Evolutionary conservation across 2,797 vertebrate species (phyloP), one percentile per base, ranked within the genome.

Genomic region (Argyrosomus regius): DNA sequence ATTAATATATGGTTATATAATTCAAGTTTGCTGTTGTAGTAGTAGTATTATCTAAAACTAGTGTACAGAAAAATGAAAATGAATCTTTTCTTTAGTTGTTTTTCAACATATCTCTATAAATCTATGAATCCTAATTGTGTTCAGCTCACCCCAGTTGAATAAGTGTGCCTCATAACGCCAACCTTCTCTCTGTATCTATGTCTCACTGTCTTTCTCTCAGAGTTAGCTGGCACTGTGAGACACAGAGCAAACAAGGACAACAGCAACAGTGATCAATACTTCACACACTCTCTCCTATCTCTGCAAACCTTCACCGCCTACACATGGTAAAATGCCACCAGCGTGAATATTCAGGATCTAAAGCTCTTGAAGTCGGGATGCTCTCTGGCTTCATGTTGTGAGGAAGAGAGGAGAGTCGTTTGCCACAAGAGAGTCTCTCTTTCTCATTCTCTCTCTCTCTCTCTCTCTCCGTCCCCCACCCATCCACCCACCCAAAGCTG

Each of bases 311-410:
- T 90, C 87, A 46, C 84, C 88, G 77, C 92, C 92, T 84, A 93
- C 93, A 84, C 87, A 80, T 68, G 85, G 82, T 89, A 81, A 93
- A 94, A 94, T 90, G 89, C 91, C 92, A 93, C 89, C 91, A 91
- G 91, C 84, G 72, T 88, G 89, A 93, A 94, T 92, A 92, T 92
- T 91, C 88, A 84, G 86, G 82, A 87, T 90, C 87, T 90, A 79
- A 92, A 91, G 85, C 92, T 87, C 88, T 91, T 89, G 86, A 91
- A 87, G 89, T 92, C 28, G 31, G 86, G 84, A 81, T 82, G 86
- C 83, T 92, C 84, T 84, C 79, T 74, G 85, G 85, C 86, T 91
- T 88, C 86, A 84, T 58, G 90, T 87, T 83, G 86, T 50, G 86
- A 84, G 78, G 89, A 90, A 79, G 83, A 90, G 83, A 89, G 73